phyloP scores from a whole-genome alignment of 2,113 vertebrate genomes.

The Fukomys damarensis region DNA sequence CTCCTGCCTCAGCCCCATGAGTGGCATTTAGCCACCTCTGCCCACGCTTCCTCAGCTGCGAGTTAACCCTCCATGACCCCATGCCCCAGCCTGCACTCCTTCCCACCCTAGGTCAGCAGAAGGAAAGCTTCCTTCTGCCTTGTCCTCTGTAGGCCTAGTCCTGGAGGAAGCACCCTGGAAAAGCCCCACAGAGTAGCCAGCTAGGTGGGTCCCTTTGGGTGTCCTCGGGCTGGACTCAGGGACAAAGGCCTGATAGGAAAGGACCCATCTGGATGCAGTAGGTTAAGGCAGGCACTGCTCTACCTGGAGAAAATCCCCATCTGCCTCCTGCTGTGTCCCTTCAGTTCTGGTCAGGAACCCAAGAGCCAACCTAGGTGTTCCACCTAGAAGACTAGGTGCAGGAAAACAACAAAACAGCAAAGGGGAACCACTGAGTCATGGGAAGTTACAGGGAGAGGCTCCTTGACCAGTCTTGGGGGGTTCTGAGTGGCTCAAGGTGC shows the following conservation, averaged over 20 bases:
- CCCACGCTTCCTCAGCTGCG: background rate
- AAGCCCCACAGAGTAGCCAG: background rate
- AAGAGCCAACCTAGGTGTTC: background rate
- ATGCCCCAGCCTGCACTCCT: background rate
- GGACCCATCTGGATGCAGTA: background rate
- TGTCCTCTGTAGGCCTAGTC: background rate
- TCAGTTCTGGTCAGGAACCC: background rate
- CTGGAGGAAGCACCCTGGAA: background rate
- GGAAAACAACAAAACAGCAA: background rate
- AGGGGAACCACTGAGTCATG: background rate
- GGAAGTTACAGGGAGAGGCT: background rate
- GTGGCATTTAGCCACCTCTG: slow-evolving; percentile 30
- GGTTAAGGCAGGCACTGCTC: background rate
- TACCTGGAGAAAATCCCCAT: background rate
- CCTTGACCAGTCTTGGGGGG: too few relatives aligned
- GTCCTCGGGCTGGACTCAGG: background rate
- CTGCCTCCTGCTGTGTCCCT: slow-evolving; percentile 34
- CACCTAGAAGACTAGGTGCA: background rate
- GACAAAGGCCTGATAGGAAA: background rate
- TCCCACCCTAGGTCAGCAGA: background rate
- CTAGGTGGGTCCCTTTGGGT: too few relatives aligned
- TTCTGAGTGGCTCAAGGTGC: background rate
- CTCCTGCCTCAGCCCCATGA: background rate
- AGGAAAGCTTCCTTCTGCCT: background rate
- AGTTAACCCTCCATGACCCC: background rate